Evolutionary conservation across 2,797 vertebrate genomes (phyloP).

Genomic region (Rhyacichthys aspro): DNA sequence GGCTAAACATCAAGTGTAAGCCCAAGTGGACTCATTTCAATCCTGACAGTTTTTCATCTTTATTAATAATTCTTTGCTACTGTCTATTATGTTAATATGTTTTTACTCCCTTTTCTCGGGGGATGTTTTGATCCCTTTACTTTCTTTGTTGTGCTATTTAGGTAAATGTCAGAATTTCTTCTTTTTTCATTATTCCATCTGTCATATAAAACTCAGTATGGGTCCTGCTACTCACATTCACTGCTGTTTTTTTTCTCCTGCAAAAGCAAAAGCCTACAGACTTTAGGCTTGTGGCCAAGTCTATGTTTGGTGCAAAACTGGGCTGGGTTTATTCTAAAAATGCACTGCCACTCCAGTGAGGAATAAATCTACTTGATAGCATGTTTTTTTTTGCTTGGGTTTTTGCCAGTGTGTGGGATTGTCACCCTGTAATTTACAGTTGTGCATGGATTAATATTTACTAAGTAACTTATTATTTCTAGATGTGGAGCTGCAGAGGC

Average conservation of each 20-base stretch:
- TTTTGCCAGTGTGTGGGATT: neutral
- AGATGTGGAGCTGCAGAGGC: conserved; percentile 91
- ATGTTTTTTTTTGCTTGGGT: conserved; percentile 22
- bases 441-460: conserved; percentile 27
- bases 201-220: conserved; percentile 14
- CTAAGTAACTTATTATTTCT: conserved; percentile 52
- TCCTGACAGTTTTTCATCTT: conserved; percentile 42
- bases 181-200: conserved; percentile 17
- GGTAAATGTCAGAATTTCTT: conserved; percentile 15
- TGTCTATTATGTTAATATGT: conserved; percentile 27
- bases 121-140: conserved; percentile 22
- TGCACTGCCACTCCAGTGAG: conserved; percentile 13
- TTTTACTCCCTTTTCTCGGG: conserved; percentile 34
- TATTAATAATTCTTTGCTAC: conserved; percentile 30
- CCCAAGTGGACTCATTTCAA: conserved; percentile 50
- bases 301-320: conserved; percentile 25
- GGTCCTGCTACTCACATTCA: conserved; percentile 16
- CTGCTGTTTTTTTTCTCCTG: conserved; percentile 14
- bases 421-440: conserved; percentile 15
- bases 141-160: conserved; percentile 10
- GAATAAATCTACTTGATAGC: conserved; percentile 20
- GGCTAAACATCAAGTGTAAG: conserved; percentile 88
- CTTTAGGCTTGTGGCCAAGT: conserved; percentile 10
- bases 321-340: conserved; percentile 32
- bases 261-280: conserved; percentile 8